These are phyloP conservation scores for Cheilinus undulatus DNA, from an alignment of 2,113 vertebrate genomes.

Conservation along the genomic window DNA sequence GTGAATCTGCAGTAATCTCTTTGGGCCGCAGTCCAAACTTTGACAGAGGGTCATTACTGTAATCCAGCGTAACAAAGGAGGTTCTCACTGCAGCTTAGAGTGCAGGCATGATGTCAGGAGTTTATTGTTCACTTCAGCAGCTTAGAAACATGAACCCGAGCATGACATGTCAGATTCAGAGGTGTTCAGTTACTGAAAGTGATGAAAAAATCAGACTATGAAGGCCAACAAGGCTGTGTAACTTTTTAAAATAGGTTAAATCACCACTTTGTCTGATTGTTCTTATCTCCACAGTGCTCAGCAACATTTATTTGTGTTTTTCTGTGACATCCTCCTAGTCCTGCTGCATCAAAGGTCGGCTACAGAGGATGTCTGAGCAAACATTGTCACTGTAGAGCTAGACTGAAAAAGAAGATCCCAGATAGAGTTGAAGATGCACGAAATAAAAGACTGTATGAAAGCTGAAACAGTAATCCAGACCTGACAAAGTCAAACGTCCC, in stretches of 20 bases:
- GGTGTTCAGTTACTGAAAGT: neutral
- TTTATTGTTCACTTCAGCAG: constrained; percentile 24
- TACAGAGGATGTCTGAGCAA: neutral
- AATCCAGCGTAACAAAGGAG: constrained; percentile 55
- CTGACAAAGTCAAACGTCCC: too few species aligned
- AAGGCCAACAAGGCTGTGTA: too few species aligned
- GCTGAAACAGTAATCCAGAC: too few species aligned
- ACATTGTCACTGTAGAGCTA: too few species aligned
- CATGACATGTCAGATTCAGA: neutral
- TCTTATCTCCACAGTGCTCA: neutral
- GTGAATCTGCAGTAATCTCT: constrained; percentile 58
- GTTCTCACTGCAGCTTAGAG: constrained; percentile 31
- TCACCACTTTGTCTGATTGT: constrained; percentile 17
- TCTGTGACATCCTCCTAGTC: constrained; percentile 30
- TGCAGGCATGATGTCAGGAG: constrained; percentile 26
- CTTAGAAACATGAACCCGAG: constrained; percentile 5
- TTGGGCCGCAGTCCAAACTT: constrained; percentile 56
- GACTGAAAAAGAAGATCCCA: too few species aligned
- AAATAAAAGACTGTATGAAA: too few species aligned
- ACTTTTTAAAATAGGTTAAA: too few species aligned
- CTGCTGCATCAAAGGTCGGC: neutral
- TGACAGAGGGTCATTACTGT: constrained; percentile 37
- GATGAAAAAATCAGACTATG: too few species aligned
- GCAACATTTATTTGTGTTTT: constrained; percentile 9
- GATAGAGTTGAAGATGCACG: too few species aligned